Conservation (phyloP, 2,888 invertebrate species). For the Seira sanloemensis region DNA sequence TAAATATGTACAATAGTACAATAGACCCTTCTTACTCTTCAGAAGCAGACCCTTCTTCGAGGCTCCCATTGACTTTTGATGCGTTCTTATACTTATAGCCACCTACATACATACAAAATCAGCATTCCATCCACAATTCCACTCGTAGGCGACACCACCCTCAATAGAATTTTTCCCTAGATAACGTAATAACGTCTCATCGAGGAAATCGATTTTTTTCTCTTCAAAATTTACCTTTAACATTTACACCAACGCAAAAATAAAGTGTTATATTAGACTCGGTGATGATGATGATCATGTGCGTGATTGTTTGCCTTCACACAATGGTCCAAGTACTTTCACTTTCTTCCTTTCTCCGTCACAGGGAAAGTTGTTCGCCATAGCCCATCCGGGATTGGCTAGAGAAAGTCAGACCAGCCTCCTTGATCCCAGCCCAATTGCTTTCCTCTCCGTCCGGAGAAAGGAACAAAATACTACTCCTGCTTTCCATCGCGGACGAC, state of each 20-base stretch:
- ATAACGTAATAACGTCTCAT: too few relatives aligned
- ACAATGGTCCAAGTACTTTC: conserved; percentile 15
- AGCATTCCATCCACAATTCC: too few relatives aligned
- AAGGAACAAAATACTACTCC: conserved; percentile 35
- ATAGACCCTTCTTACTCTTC: too few relatives aligned
- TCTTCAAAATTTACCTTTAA: conserved; percentile 28
- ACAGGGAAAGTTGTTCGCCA: conserved; percentile 50
- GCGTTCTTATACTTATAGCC: too few relatives aligned
- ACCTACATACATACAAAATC: too few relatives aligned
- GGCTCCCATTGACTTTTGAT: too few relatives aligned
- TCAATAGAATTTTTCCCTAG: too few relatives aligned
- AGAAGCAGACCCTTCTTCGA: too few relatives aligned
- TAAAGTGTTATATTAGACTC: not conserved
- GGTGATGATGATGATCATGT: not conserved
- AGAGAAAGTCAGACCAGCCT: conserved; percentile 63
- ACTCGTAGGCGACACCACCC: too few relatives aligned
- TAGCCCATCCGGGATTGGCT: conserved; percentile 65
- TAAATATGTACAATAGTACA: too few relatives aligned
- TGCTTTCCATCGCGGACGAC: conserved; percentile 14
- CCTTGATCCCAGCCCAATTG: conserved; percentile 61
- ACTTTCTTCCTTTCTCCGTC: conserved; percentile 34
- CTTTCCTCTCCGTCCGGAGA: conserved; percentile 38
- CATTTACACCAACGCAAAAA: conserved; percentile 27
- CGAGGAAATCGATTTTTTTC: too few relatives aligned
- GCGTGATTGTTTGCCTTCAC: not conserved